Percentiles rank a stretch among this genome's conserved stretches.
These are phyloP conservation scores for Gallinago solitaria DNA, from an alignment of 2,797 vertebrate species.

Conservation along the genomic window DNA sequence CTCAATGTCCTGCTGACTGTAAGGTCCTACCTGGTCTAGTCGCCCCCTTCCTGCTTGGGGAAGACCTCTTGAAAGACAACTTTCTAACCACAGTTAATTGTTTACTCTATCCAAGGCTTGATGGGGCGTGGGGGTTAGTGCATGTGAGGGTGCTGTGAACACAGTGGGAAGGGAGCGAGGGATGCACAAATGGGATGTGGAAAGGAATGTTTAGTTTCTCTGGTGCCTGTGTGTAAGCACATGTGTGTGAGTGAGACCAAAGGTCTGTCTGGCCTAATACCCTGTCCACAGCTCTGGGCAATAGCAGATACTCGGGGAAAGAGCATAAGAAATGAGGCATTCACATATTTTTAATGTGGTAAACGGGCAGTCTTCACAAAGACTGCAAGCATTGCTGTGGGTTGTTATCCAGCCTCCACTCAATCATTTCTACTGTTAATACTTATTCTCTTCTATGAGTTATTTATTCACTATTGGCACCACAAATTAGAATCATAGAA, in stretches of 20 bases:
- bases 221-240: background rate
- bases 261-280: background rate
- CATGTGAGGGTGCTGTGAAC: rapidly evolving
- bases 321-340: background rate
- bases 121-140: background rate
- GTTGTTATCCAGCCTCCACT: background rate
- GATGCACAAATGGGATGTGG: background rate
- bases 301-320: background rate
- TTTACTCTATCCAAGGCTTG: background rate
- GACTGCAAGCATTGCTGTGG: background rate
- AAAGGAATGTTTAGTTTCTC: background rate
- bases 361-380: background rate
- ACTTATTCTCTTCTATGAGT: background rate
- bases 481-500: background rate
- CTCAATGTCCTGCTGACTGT: rapidly evolving
- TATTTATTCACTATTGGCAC: background rate
- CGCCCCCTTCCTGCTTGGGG: background rate
- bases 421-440: background rate
- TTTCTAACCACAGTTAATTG: background rate
- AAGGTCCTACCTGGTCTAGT: background rate
- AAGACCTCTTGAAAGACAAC: background rate
- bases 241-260: rapidly evolving
- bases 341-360: background rate
- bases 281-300: background rate
- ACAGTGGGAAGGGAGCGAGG: background rate